Evolutionary conservation across 2,888 invertebrate genomes (phyloP).

Genomic region (Erebia palarica): DNA sequence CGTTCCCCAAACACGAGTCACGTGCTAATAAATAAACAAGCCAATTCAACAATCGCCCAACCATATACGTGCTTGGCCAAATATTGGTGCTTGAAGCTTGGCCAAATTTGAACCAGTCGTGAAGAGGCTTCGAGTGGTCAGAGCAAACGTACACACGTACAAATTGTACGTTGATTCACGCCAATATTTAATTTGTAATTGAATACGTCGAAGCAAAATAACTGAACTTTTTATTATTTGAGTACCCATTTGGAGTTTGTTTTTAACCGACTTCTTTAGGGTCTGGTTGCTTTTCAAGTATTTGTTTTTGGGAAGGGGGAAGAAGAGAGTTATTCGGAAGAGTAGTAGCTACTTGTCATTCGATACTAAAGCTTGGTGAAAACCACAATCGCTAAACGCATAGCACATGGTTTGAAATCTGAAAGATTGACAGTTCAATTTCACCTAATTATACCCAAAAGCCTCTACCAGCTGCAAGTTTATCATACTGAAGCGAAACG

Average conservation of each 20-base stretch:
- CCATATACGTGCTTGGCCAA: constrained; percentile 32
- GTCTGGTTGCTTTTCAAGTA: constrained; percentile 15
- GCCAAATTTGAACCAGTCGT: constrained; percentile 38
- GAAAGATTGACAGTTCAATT: too few species aligned
- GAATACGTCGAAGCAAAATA: constrained; percentile 26
- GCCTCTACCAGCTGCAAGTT: too few species aligned
- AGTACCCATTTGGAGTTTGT: constrained; percentile 6
- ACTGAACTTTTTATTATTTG: constrained; percentile 14
- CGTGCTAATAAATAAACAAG: constrained; percentile 37
- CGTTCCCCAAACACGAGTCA: constrained; percentile 30
- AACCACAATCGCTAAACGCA: too few species aligned
- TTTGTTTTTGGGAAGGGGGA: background rate
- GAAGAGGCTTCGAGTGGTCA: constrained; percentile 32
- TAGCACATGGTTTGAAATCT: too few species aligned
- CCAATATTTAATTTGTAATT: constrained; percentile 43
- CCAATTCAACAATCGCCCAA: constrained; percentile 18
- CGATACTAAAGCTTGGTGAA: background rate
- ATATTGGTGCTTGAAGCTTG: constrained; percentile 22
- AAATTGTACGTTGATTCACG: constrained; percentile 31
- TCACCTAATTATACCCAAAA: too few species aligned
- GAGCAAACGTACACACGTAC: constrained; percentile 26
- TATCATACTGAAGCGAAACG: too few species aligned
- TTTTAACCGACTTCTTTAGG: too few species aligned
- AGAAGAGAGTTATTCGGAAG: background rate
- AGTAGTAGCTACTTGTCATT: background rate